These are phyloP conservation scores for Molanna angustata DNA, from an alignment of 2,888 invertebrate species.

Conservation along the genomic window DNA sequence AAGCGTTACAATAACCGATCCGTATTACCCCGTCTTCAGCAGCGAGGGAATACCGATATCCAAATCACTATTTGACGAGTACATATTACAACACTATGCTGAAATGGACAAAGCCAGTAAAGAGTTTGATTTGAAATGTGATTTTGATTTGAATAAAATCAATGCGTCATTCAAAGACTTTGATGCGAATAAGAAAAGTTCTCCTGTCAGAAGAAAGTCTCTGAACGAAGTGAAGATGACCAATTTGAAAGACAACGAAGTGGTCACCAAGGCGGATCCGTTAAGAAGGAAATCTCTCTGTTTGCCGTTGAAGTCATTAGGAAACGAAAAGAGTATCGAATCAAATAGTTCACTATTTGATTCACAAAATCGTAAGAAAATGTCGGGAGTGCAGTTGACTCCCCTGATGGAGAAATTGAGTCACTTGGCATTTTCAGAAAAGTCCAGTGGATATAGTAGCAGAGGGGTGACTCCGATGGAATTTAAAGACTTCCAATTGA, in stretches of 20 bases:
- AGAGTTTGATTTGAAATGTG: neutral
- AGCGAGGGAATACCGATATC: slow-evolving; percentile 73
- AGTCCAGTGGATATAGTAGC: slow-evolving; percentile 66
- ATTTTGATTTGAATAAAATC: neutral
- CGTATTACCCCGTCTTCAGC: slow-evolving; percentile 73
- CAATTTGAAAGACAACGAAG: slow-evolving; percentile 42
- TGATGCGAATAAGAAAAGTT: slow-evolving; percentile 47
- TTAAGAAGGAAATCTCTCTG: slow-evolving; percentile 60
- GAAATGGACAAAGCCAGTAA: slow-evolving; percentile 39
- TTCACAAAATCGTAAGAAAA: slow-evolving; percentile 51
- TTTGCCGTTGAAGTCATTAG: slow-evolving; percentile 68
- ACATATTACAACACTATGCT: slow-evolving; percentile 63
- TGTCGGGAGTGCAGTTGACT: slow-evolving; percentile 70
- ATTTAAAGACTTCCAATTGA: slow-evolving; percentile 40
- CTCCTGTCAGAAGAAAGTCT: slow-evolving; percentile 40
- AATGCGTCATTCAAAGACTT: slow-evolving; percentile 39
- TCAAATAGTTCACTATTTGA: slow-evolving; percentile 41
- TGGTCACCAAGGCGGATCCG: slow-evolving; percentile 41
- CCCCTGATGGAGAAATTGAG: slow-evolving; percentile 81
- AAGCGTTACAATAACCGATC: slow-evolving; percentile 74
- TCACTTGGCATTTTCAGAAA: slow-evolving; percentile 66
- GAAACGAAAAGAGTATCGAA: slow-evolving; percentile 36
- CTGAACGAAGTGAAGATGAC: slow-evolving; percentile 12
- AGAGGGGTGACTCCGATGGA: slow-evolving; percentile 64
- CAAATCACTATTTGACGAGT: slow-evolving; percentile 67